phyloP scores from a whole-genome alignment of 2,888 invertebrate genomes.

The Tipula confusa region DNA sequence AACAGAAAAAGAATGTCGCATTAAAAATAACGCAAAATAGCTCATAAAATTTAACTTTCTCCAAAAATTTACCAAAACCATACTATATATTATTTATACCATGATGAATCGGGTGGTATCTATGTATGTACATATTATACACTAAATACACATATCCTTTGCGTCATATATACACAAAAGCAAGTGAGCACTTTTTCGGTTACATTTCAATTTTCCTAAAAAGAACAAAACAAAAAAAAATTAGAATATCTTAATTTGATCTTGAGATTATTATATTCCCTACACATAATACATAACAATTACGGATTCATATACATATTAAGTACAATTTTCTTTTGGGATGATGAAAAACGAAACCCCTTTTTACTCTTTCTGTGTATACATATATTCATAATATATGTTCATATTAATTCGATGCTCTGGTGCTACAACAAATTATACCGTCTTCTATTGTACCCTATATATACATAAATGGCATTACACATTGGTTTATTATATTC shows the following conservation, averaged over 20 bases:
- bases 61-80: not conserved
- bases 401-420: not conserved
- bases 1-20: constrained; percentile 16
- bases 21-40: constrained; percentile 28
- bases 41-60: constrained; percentile 27
- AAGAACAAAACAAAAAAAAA: constrained; percentile 26
- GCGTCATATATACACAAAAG: not conserved
- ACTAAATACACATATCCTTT: not conserved
- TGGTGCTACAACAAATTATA: not conserved
- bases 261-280: constrained; percentile 31
- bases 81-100: not conserved
- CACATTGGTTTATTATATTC: not conserved
- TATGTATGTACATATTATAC: not conserved
- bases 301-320: constrained; percentile 3
- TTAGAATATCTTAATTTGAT: constrained; percentile 35
- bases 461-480: not conserved
- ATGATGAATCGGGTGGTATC: not conserved
- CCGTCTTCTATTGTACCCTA: not conserved
- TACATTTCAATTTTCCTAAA: constrained; percentile 21
- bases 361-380: not conserved
- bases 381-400: not conserved
- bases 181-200: not conserved
- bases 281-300: constrained; percentile 25
- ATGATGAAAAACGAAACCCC: not conserved
- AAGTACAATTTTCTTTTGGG: constrained; percentile 9